Base-by-base conservation (phyloP, 2,113 vertebrate species). In the Orientallactaga bullata region DNA sequence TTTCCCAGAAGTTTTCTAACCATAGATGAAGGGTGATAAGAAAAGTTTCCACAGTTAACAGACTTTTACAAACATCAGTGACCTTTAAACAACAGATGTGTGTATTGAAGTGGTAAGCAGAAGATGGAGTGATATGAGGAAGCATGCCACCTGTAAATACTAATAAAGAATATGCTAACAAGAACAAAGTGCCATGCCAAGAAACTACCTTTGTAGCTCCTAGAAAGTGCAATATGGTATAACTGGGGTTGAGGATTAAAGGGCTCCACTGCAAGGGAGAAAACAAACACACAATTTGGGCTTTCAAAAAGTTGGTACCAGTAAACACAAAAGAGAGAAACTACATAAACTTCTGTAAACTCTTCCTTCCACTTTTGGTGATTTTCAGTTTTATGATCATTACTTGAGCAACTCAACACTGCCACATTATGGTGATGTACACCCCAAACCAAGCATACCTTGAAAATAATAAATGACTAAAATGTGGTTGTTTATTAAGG, bases 201-300 rank as follows among this genome's bases (percentile, higher is more conserved):
- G 94, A 98, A 98, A 98, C 99, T 99, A 99, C 99, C 99, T 99
- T 99, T 96, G 99, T 99, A 97, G 99, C 99, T 98, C 99, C 99
- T 99, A 99, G 99, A 99, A 99, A 99, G 98, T 99, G 99, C 98
- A 99, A 99, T 98, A 99, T 99, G 98, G 99, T 99, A 98, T 99
- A 99, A 99, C 99, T 99, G 98, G 99, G 99, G 97, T 99, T 99
- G 99, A 99, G 99, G 98, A 99, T 99, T 99, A 99, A 98, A 97
- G 99, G 99, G 94, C 99, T 99, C 99, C 99, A 99, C 99, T 99
- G 99, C 97, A 99, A 99, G 98, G 97, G 98, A 98, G 98, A 98
- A 97, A 98, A 96, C 35, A 98, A 95, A 97, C 92, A 97, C 89
- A 97, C 74, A 95, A 0, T 97, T 95, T 95, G 97, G 85, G 85